Conservation (phyloP, 2,797 vertebrate genomes). For the Brotula barbata region DNA sequence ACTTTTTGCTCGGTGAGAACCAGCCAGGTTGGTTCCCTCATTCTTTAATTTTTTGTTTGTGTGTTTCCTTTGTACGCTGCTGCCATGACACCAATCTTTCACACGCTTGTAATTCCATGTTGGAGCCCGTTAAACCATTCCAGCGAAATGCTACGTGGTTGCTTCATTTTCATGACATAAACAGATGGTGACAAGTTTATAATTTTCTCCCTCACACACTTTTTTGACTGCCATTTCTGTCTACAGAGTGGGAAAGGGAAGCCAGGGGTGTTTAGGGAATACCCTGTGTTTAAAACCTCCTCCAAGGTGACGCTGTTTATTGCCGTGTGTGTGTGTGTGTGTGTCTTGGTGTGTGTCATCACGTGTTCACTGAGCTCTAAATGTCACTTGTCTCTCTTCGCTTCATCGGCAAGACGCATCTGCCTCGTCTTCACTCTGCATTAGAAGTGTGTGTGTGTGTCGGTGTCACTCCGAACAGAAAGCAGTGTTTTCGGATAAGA, state of each 20-base stretch:
- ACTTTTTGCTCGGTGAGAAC: conserved; percentile 16
- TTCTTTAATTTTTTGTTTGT: conserved; percentile 3
- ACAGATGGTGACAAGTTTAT: conserved; percentile 70
- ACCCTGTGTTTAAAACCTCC: conserved; percentile 51
- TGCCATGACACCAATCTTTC: conserved; percentile 26
- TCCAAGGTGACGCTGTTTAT: conserved; percentile 29
- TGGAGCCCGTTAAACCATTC: conserved; percentile 54
- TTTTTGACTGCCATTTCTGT: conserved; percentile 63
- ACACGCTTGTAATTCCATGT: conserved; percentile 50
- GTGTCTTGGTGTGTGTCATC: neutral
- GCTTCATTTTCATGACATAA: conserved; percentile 64
- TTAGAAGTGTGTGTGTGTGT: conserved; percentile 7
- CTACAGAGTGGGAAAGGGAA: conserved; percentile 59
- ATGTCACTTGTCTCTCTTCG: conserved; percentile 66
- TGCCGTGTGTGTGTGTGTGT: neutral
- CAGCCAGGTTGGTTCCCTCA: conserved; percentile 1
- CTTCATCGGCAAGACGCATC: conserved; percentile 58
- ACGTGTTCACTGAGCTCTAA: conserved; percentile 54
- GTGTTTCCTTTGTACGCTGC: conserved; percentile 19
- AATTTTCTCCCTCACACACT: conserved; percentile 63
- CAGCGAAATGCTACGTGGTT: conserved; percentile 56
- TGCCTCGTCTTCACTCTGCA: conserved; percentile 54
- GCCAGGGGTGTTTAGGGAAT: conserved; percentile 63
- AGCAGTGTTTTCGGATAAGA: neutral
- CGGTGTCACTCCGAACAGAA: conserved; percentile 3